Evolutionary conservation across 2,797 vertebrate genomes (phyloP), one percentile per base, ranked within the genome.

Genomic region (Pitangus sulphuratus): DNA sequence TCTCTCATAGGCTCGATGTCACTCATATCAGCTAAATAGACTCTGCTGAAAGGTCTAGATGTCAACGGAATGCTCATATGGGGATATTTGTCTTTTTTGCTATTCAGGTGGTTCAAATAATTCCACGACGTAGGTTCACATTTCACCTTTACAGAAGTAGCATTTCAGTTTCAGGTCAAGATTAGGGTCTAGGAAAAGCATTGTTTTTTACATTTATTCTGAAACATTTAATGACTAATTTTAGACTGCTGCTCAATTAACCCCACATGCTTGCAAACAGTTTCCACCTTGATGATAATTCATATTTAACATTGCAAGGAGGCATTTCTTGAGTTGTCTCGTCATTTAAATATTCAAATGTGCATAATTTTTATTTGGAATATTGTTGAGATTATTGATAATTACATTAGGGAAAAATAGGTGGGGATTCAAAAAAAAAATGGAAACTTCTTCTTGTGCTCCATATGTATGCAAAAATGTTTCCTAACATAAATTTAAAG

Each of bases 391-490:
- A 21, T 39, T 54, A 18, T 44, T 69, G 13, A 37, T 47, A 69
- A 58, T 47, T 64, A 12, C 6, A 30, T n/a, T 26, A 31, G 2
- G 1, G 15, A 57, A 75, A 84, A 64, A 72, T 56, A 42, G 11
- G 4, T 26, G 3, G 2, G 1, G 8, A 40, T 19, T 61, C 22
- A 56, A 19, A 22, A 62, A 48, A 40, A 47, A 24, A 71, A 33
- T 44, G 10, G 33, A 42, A 44, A n/a, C 0, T 39, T 60, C 0
- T 39, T 60, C 14, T 17, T 39, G 8, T 57, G 9, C 24, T 25
- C 31, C 7, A 22, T 31, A 4, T 12, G 9, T 12, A 15, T 10
- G 16, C 1, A 30, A 65, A 22, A 1, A 2, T 6, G 8, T 54
- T 78, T 79, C 40, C 24, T 50, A 35, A 61, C 12, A 66, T 8